These are phyloP conservation scores for Centropristis striata DNA, from an alignment of 2,113 vertebrate species.

Conservation along the genomic window DNA sequence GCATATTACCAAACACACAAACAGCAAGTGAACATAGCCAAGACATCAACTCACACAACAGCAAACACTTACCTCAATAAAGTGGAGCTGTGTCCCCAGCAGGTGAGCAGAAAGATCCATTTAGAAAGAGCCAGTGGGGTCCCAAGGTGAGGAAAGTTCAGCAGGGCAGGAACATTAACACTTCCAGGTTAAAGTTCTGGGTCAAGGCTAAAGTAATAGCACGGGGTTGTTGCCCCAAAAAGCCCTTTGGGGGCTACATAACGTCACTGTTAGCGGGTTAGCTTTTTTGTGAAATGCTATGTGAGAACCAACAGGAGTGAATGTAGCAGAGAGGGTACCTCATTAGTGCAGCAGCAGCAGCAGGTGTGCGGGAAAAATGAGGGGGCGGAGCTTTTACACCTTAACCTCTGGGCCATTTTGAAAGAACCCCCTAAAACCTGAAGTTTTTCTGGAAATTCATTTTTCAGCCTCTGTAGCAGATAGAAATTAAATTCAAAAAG, in stretches of 20 bases:
- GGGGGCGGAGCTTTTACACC: not conserved
- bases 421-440: too few species aligned
- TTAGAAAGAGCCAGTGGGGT: not conserved
- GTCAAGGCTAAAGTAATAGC: not conserved
- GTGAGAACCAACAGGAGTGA: not conserved
- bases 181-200: not conserved
- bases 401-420: too few species aligned
- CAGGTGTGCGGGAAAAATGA: not conserved
- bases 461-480: too few species aligned
- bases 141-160: not conserved
- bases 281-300: not conserved
- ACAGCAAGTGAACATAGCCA: slow-evolving; percentile 13
- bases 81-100: not conserved
- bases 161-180: not conserved
- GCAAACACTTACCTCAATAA: slow-evolving; percentile 11
- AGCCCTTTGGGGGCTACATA: too few species aligned
- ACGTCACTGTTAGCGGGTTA: not conserved
- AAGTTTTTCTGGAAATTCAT: too few species aligned
- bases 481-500: too few species aligned
- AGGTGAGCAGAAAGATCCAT: slow-evolving; percentile 1
- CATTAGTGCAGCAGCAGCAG: not conserved
- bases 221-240: not conserved
- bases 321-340: not conserved
- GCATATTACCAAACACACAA: slow-evolving; percentile 29
- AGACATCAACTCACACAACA: not conserved